Base-by-base conservation (phyloP, 1,140 invertebrate genomes). In the Elymnias hypermnestra region DNA sequence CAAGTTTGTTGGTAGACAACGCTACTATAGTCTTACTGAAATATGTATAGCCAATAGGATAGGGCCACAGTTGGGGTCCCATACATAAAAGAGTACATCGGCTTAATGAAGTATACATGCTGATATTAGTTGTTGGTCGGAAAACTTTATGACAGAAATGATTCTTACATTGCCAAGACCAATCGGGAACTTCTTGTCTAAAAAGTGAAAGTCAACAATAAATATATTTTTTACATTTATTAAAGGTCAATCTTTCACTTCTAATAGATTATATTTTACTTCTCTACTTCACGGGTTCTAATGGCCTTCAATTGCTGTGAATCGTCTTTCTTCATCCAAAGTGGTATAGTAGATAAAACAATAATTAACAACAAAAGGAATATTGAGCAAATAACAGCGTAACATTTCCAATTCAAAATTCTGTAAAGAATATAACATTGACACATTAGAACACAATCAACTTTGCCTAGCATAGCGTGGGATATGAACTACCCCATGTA, bases 51-150 rank as follows among this genome's bases (percentile, higher is more conserved):
- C 87, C 88, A 5, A 87, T 88, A 1, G 88, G 88, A 44, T 86
- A 68, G 0, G 88, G 88, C 88, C 88, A 89, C 1, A 89, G 23
- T 39, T 88, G 87, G 6, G 87, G 86, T 7, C 83, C 87, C 39
- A 76, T 83, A 52, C 88, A 89, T 4, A 87, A 38, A 53, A 89
- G 79, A 43, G 76, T 86, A 71, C 88, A 89, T 12, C 66, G 36
- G 25, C 72, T 75, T 0, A 68, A 26, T 0, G 75, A 76, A 8
- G 23, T 18, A 38, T 57, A 69, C 6, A 48, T 40, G 4, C 19
- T 46, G 7, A 26, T n/a, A 12, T 43, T 46, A 0, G 42, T 54
- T 6, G 46, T 33, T 6, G 41, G 31, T 39, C 15, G 35, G 47
- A 53, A 17, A 46, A 56, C 50, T 59, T 71, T 76, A 21, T 69